These are phyloP conservation scores for Branchinecta lynchi DNA, from an alignment of 1,140 invertebrate species.

Conservation along the genomic window DNA sequence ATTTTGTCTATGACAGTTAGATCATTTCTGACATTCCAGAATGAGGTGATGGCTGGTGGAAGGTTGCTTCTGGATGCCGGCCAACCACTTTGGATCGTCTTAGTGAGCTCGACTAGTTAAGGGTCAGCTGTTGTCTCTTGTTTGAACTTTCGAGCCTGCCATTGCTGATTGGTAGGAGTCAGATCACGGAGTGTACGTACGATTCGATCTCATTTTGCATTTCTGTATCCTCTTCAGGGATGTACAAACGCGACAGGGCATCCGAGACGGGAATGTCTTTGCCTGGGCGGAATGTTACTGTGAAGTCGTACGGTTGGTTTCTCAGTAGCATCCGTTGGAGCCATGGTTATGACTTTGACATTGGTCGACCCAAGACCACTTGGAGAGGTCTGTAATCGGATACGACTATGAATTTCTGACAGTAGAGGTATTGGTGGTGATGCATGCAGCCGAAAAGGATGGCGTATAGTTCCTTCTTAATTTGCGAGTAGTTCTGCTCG, in stretches of 20 bases:
- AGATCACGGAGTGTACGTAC: neutral
- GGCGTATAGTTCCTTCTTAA: too few species aligned
- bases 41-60: too few species aligned
- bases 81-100: too few species aligned
- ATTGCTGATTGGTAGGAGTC: slow-evolving; percentile 1
- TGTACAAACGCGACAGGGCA: neutral
- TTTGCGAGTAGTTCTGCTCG: too few species aligned
- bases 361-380: slow-evolving; percentile 4
- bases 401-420: slow-evolving; percentile 6
- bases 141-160: slow-evolving; percentile 4
- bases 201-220: neutral
- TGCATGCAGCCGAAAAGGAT: too few species aligned
- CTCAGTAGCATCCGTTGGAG: slow-evolving; percentile 8
- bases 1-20: too few species aligned
- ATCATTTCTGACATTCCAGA: too few species aligned
- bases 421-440: too few species aligned
- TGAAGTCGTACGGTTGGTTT: too few species aligned
- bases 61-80: too few species aligned
- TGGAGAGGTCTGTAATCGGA: slow-evolving; percentile 5
- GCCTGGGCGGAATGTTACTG: too few species aligned
- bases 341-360: slow-evolving; percentile 1
- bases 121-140: slow-evolving; percentile 4
- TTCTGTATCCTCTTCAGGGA: neutral
- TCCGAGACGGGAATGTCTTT: too few species aligned
- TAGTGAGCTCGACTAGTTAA: slow-evolving; percentile 9